These are phyloP conservation scores for Andrena marginata DNA, from an alignment of 2,888 invertebrate genomes.

Conservation along the genomic window DNA sequence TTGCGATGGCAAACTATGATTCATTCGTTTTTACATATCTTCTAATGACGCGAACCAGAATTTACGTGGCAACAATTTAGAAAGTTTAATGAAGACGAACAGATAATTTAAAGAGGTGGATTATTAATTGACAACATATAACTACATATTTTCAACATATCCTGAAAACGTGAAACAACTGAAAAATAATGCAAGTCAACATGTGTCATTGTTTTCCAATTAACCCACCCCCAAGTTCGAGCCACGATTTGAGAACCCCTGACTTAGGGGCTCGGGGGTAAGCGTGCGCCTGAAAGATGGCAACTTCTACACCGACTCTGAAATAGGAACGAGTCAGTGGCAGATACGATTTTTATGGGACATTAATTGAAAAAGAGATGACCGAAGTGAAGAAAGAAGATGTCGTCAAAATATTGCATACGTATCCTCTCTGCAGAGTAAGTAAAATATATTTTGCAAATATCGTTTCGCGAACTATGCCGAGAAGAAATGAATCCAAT, in stretches of 20 bases:
- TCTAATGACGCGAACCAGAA: too few relatives aligned
- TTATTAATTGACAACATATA: too few relatives aligned
- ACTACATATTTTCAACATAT: neutral
- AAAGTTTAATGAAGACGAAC: neutral
- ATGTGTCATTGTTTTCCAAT: neutral
- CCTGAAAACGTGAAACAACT: neutral
- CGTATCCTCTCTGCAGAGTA: constrained; percentile 88
- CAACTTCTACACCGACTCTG: constrained; percentile 48
- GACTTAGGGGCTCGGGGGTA: constrained; percentile 29
- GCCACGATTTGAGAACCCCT: constrained; percentile 38
- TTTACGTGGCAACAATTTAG: neutral
- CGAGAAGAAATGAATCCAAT: neutral
- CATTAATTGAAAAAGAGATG: constrained; percentile 69
- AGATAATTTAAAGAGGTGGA: neutral
- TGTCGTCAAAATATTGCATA: constrained; percentile 86
- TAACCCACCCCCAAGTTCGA: neutral
- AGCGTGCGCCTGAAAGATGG: constrained; percentile 61
- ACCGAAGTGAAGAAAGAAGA: constrained; percentile 85
- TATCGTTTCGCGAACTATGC: neutral
- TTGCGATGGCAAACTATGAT: neutral
- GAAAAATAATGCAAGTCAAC: neutral
- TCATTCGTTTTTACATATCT: neutral
- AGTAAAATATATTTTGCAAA: constrained; percentile 73
- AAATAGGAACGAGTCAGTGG: constrained; percentile 10
- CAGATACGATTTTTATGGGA: constrained; percentile 43